These are phyloP conservation scores for Isurus oxyrinchus DNA, from an alignment of 2,113 vertebrate species.

Conservation along the genomic window DNA sequence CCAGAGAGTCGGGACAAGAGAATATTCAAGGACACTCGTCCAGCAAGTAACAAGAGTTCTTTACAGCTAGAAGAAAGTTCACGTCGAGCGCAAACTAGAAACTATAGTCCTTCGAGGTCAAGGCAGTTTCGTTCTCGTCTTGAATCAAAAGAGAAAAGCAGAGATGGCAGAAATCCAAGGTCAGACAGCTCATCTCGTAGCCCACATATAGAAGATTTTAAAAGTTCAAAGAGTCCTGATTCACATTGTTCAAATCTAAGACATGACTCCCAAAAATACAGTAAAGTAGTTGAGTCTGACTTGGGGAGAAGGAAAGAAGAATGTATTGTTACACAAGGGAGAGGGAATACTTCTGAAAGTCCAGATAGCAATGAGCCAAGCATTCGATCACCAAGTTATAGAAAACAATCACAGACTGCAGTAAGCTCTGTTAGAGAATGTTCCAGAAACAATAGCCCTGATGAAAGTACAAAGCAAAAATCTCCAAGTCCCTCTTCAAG, in stretches of 20 bases:
- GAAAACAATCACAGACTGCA: not conserved
- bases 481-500: conserved; percentile 25
- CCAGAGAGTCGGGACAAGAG: not conserved
- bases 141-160: not conserved
- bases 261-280: not conserved
- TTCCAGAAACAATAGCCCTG: conserved; percentile 29
- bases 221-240: conserved; percentile 26
- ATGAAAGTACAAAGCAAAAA: conserved; percentile 34
- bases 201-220: not conserved
- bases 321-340: conserved; percentile 28
- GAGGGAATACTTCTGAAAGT: conserved; percentile 15
- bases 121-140: not conserved
- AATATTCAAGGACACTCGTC: not conserved
- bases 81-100: not conserved
- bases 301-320: conserved; percentile 17
- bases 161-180: not conserved
- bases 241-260: conserved; percentile 17
- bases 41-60: conserved; percentile 5
- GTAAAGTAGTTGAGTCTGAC: conserved; percentile 10
- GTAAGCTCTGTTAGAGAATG: conserved; percentile 6
- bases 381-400: not conserved
- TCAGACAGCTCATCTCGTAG: conserved; percentile 19
- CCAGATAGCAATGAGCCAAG: conserved; percentile 33
- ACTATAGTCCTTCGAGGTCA: conserved; percentile 10
- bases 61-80: conserved; percentile 13